phyloP scores from a whole-genome alignment of 2,888 invertebrate species.

The Pachliopta kotzebuea region DNA sequence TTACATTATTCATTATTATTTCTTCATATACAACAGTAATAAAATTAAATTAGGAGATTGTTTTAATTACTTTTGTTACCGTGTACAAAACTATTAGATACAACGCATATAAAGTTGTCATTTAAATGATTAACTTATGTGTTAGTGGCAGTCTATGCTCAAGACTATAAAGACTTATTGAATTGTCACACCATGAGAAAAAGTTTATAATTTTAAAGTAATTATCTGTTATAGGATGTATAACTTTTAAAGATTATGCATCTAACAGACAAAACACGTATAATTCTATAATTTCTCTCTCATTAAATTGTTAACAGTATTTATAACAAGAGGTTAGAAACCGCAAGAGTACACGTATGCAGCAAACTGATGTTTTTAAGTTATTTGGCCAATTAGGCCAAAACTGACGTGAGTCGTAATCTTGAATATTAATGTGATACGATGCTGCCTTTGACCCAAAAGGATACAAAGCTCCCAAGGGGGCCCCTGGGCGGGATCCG shows the following conservation, averaged over 20 bases:
- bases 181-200: constrained; percentile 34
- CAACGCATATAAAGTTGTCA: neutral
- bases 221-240: constrained; percentile 38
- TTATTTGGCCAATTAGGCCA: constrained; percentile 53
- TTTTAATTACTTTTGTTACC: too few species aligned
- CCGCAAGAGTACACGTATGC: constrained; percentile 76
- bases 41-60: too few species aligned
- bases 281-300: constrained; percentile 31
- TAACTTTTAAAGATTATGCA: constrained; percentile 36
- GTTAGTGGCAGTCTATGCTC: constrained; percentile 1
- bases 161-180: constrained; percentile 22
- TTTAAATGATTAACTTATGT: neutral
- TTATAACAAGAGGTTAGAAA: constrained; percentile 60
- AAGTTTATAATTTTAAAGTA: constrained; percentile 35
- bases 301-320: constrained; percentile 35
- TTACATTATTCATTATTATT: too few species aligned
- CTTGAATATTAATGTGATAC: constrained; percentile 46
- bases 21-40: too few species aligned
- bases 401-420: constrained; percentile 64
- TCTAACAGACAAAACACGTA: constrained; percentile 33
- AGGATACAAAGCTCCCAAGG: constrained; percentile 82
- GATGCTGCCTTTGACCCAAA: constrained; percentile 89
- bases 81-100: too few species aligned
- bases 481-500: constrained; percentile 82
- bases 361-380: constrained; percentile 56